Base-by-base conservation (phyloP, 2,888 invertebrate species). In the Acrobasis suavella region DNA sequence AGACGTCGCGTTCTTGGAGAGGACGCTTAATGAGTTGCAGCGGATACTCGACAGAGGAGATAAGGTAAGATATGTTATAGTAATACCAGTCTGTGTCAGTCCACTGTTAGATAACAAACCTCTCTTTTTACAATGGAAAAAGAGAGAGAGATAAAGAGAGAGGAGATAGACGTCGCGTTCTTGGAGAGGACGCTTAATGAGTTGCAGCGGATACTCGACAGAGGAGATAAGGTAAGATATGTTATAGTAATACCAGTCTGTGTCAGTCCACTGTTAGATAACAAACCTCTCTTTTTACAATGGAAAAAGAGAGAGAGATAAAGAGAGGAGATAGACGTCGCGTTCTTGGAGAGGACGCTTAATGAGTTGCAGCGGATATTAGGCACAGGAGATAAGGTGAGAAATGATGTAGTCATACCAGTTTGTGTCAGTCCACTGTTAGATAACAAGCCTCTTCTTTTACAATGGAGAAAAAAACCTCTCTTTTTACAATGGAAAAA, bases 101-200 rank as follows among this genome's bases (percentile, higher is more conserved):
- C n/a, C n/a, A n/a, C n/a, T n/a, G n/a, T n/a, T n/a, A n/a, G n/a
- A n/a, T n/a, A n/a, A n/a, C n/a, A n/a, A n/a, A n/a, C n/a, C n/a
- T n/a, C n/a, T n/a, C n/a, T n/a, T n/a, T n/a, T n/a, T n/a, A n/a
- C n/a, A n/a, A n/a, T n/a, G 32, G 72, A 71, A 0, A 72, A 72
- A 15, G 77, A 68, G n/a, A 6, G 66, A 1, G n/a, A 6, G 50
- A 64, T n/a, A n/a, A n/a, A n/a, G n/a, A 6, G 66, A 1, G 50
- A 64, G n/a, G 46, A 64, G 68, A 64, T 90, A 64, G 81, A 94
- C 74, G 69, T 87, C 71, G 69, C 87, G 51, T 86, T 90, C 32
- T 66, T 94, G 64, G 94, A 94, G 76, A 83, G 93, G 46, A 87
- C 92, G 38, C 69, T 94, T 55, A 94, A 94, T 63, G 94, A 94